Conservation (phyloP, 2,113 vertebrate genomes). For the Zosterops pallidus region DNA sequence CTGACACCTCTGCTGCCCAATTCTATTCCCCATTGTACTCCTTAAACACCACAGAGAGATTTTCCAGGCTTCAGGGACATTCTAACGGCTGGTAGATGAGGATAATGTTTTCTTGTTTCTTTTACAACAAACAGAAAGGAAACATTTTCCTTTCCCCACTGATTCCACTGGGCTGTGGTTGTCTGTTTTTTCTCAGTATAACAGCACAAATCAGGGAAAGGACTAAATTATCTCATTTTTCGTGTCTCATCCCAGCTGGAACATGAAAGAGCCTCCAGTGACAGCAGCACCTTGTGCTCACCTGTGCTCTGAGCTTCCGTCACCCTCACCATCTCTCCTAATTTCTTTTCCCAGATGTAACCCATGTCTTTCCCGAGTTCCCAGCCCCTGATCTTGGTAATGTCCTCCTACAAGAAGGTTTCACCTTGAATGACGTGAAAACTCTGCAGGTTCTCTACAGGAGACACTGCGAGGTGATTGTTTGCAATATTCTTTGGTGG, state of each 20-base stretch:
- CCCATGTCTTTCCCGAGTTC: conserved; percentile 90
- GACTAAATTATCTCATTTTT: background rate
- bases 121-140: background rate
- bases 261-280: background rate
- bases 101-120: background rate
- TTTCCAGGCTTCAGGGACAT: background rate
- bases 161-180: background rate
- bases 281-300: background rate
- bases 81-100: background rate
- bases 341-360: conserved; percentile 78
- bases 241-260: background rate
- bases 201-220: background rate
- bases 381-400: conserved; percentile 83
- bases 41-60: background rate
- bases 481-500: background rate
- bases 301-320: background rate
- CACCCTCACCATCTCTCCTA: background rate
- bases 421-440: conserved; percentile 86
- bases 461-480: conserved; percentile 91
- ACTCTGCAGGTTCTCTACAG: conserved; percentile 90
- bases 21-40: background rate
- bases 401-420: conserved; percentile 80
- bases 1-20: background rate
- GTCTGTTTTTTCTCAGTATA: background rate
- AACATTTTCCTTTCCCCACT: background rate